Conservation (phyloP, 2,113 vertebrate genomes). For the Eptesicus fuscus region DNA sequence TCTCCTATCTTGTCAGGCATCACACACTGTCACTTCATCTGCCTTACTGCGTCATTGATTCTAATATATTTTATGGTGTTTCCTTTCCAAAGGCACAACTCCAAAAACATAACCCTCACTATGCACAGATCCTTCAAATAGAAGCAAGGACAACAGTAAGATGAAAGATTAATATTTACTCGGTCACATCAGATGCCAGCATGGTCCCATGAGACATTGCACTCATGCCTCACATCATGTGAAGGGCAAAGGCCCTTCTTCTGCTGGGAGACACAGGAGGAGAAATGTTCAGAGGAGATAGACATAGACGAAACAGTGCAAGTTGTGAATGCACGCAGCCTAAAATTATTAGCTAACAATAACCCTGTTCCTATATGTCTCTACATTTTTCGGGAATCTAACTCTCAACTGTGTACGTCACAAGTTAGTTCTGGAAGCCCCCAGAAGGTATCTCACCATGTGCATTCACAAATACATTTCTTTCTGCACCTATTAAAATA, state of each 20-base stretch:
- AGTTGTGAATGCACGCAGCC: neutral
- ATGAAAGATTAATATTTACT: neutral
- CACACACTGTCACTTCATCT: neutral
- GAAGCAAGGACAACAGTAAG: neutral
- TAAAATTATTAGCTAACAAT: neutral
- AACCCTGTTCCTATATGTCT: neutral
- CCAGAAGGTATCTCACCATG: neutral
- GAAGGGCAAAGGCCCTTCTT: neutral
- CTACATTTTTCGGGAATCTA: neutral
- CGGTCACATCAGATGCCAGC: neutral
- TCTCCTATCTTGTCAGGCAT: neutral
- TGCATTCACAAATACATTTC: neutral
- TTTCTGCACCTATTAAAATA: neutral
- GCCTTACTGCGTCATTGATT: neutral
- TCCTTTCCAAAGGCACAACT: neutral
- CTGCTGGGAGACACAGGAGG: fast-evolving
- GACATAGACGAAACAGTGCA: neutral
- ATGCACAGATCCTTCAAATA: neutral
- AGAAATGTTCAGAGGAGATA: neutral
- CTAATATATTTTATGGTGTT: neutral
- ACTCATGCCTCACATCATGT: neutral
- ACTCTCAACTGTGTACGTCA: neutral
- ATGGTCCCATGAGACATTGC: neutral
- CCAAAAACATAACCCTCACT: neutral
- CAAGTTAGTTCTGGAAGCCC: neutral